phyloP scores from a whole-genome alignment of 2,797 vertebrate species.

The Borostomias antarcticus region DNA sequence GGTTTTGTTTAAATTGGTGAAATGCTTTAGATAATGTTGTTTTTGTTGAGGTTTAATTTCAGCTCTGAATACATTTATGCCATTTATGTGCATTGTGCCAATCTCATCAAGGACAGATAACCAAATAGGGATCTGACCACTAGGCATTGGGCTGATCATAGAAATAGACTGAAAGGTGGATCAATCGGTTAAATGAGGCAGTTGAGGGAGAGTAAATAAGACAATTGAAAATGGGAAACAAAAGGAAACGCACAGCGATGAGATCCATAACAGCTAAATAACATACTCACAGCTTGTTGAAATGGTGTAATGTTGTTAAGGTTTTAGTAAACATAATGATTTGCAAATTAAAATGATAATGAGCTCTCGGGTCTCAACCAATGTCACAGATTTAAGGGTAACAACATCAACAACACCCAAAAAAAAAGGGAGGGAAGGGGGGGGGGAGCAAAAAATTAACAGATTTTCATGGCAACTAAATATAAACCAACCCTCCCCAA shows the following conservation, averaged over 20 bases:
- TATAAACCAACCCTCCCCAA: conserved; percentile 58
- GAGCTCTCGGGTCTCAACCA: conserved; percentile 55
- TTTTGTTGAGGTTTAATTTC: conserved; percentile 49
- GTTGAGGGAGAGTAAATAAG: conserved; percentile 72
- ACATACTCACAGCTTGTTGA: conserved; percentile 59
- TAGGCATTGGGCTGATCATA: conserved; percentile 69
- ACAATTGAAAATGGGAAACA: conserved; percentile 63
- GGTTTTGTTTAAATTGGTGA: conserved; percentile 46
- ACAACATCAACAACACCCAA: conserved; percentile 58
- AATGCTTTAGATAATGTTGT: conserved; percentile 40
- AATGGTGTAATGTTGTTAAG: conserved; percentile 70
- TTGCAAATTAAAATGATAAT: conserved; percentile 67
- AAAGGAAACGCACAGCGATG: conserved; percentile 73
- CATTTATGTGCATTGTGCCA: conserved; percentile 50
- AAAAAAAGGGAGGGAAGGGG: conserved; percentile 49
- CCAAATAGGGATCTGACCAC: conserved; percentile 64
- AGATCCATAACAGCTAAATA: conserved; percentile 58
- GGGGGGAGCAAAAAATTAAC: conserved; percentile 17
- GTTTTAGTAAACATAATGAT: conserved; percentile 60
- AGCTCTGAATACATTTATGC: conserved; percentile 82
- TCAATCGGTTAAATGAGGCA: conserved; percentile 81
- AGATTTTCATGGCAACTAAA: conserved; percentile 34
- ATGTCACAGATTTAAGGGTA: conserved; percentile 61
- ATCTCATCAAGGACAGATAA: conserved; percentile 46
- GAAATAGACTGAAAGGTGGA: conserved; percentile 81